Evolutionary conservation across 1,140 invertebrate genomes (phyloP).

Genomic region (Chionoecetes opilio): DNA sequence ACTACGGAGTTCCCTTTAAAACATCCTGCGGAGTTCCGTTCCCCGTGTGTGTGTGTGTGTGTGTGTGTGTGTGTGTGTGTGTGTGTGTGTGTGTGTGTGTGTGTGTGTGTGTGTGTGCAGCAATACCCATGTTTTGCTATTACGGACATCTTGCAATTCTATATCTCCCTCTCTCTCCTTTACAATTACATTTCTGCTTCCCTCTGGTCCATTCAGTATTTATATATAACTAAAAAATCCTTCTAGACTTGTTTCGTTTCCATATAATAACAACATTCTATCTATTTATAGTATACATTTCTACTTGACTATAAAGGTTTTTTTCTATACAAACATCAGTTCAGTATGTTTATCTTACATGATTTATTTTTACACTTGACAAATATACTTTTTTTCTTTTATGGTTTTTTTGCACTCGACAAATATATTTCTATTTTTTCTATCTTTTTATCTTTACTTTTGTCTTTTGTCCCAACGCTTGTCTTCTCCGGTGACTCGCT

Average conservation of each 20-base stretch:
- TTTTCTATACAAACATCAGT: neutral
- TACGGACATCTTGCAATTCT: neutral
- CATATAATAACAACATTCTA: no score
- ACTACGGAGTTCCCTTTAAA: no score
- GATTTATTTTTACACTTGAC: neutral
- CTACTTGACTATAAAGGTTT: neutral
- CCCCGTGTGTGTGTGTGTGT: no score
- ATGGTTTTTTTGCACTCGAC: no score
- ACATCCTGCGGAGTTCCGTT: no score
- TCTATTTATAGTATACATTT: no score
- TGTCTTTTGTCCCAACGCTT: neutral
- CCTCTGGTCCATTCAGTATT: neutral
- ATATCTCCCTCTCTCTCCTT: neutral
- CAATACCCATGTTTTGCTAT: no score
- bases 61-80: no score
- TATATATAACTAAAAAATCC: no score
- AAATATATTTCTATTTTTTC: neutral
- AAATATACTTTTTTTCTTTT: neutral
- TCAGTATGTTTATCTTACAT: neutral
- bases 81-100: no score
- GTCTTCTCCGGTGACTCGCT: neutral
- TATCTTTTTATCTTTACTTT: neutral
- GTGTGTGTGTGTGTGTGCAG: no score
- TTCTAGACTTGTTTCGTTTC: no score
- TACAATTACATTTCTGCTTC: neutral